These are phyloP conservation scores for Orientallactaga bullata DNA, from an alignment of 2,113 vertebrate genomes.

Conservation along the genomic window DNA sequence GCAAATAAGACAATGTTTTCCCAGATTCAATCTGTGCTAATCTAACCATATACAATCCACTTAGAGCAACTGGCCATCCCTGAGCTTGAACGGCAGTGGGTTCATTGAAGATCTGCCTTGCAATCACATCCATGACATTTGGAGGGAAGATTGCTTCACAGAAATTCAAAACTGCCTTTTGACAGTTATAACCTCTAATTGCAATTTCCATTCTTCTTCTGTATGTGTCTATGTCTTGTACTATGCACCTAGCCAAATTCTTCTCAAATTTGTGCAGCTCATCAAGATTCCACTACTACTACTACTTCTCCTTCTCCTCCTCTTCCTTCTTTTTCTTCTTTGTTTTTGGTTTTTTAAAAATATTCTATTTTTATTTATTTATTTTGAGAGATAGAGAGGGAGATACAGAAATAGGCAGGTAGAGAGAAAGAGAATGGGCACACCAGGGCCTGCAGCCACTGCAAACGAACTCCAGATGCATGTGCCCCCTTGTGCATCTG, in stretches of 20 bases:
- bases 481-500: too few species aligned
- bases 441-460: too few species aligned
- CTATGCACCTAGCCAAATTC: constrained; percentile 91
- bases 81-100: constrained; percentile 96
- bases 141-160: constrained; percentile 96
- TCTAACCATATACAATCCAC: constrained; percentile 97
- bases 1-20: constrained; percentile 95
- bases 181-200: constrained; percentile 93
- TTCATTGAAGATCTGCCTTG: constrained; percentile 94
- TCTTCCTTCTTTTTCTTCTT: too few species aligned
- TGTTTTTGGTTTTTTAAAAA: too few species aligned
- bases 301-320: too few species aligned
- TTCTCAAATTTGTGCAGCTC: constrained; percentile 96
- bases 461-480: too few species aligned
- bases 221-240: constrained; percentile 95
- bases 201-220: constrained; percentile 94
- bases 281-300: too few species aligned
- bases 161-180: constrained; percentile 95
- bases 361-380: too few species aligned
- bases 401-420: too few species aligned
- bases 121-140: constrained; percentile 97
- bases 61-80: constrained; percentile 92
- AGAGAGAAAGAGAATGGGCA: too few species aligned
- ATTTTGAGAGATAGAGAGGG: too few species aligned
- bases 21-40: constrained; percentile 98